These are phyloP conservation scores for Esperia sulphurella DNA, from an alignment of 2,888 invertebrate genomes.

Conservation along the genomic window DNA sequence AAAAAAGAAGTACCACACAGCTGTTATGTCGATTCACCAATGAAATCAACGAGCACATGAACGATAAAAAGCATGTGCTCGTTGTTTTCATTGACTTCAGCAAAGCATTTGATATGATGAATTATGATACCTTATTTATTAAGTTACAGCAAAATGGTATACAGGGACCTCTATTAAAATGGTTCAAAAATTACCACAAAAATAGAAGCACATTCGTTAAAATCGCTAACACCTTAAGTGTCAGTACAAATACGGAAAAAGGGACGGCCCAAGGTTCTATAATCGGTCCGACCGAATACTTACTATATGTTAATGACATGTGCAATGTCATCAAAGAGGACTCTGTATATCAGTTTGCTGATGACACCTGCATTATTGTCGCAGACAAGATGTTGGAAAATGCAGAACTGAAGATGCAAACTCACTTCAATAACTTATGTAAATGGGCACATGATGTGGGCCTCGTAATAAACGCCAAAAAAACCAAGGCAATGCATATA, in stretches of 20 bases:
- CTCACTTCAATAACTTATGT: too few relatives aligned
- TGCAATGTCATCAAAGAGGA: too few relatives aligned
- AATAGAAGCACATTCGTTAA: slow-evolving; percentile 2
- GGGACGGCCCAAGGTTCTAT: slow-evolving; percentile 8
- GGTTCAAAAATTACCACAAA: slow-evolving; percentile 1
- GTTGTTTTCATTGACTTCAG: slow-evolving; percentile 8
- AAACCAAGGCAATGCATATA: too few relatives aligned
- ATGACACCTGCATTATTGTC: too few relatives aligned
- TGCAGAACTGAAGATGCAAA: too few relatives aligned
- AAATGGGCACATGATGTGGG: too few relatives aligned
- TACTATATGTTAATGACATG: neutral
- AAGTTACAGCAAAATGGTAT: slow-evolving; percentile 3
- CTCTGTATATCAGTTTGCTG: too few relatives aligned
- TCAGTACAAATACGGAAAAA: neutral
- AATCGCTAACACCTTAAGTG: neutral
- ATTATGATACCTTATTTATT: neutral
- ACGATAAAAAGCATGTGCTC: neutral
- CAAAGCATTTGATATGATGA: slow-evolving; percentile 7
- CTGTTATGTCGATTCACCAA: slow-evolving; percentile 9
- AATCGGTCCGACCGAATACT: neutral
- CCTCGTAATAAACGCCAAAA: too few relatives aligned
- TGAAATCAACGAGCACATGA: slow-evolving; percentile 2
- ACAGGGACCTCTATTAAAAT: slow-evolving; percentile 5
- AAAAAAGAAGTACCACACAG: slow-evolving; percentile 7
- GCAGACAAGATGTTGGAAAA: too few relatives aligned